Evolutionary conservation across 2,113 vertebrate genomes (phyloP).

Genomic region (Rhea americana): DNA sequence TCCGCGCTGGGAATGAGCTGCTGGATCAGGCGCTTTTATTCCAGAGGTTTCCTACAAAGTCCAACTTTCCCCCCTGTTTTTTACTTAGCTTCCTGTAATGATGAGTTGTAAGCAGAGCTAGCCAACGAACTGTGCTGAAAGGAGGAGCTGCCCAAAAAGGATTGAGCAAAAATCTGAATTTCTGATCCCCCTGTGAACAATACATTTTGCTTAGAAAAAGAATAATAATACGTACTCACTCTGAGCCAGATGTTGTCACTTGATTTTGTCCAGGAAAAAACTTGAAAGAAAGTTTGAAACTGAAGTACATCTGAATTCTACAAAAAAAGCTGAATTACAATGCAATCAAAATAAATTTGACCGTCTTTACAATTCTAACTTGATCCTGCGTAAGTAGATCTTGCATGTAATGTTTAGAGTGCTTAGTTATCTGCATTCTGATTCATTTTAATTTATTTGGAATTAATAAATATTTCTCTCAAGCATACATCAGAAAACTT

Average conservation of each 20-base stretch:
- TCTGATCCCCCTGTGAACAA: conserved; percentile 50
- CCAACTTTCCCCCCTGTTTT: conserved; percentile 4
- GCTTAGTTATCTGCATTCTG: background rate
- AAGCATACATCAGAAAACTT: background rate
- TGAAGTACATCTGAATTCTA: conserved; percentile 20
- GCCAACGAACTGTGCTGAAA: conserved; percentile 32
- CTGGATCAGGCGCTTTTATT: conserved; percentile 7
- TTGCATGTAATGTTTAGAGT: background rate
- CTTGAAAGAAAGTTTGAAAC: conserved; percentile 25
- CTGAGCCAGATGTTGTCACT: conserved; percentile 55
- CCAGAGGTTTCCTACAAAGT: background rate
- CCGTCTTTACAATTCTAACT: background rate
- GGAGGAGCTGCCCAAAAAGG: conserved; percentile 35
- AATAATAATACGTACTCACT: conserved; percentile 3
- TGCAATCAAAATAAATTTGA: conserved; percentile 1
- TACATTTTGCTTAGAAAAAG: conserved; percentile 45
- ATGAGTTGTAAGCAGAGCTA: conserved; percentile 12
- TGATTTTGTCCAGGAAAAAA: conserved; percentile 46
- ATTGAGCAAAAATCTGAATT: conserved; percentile 57
- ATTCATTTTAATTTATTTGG: conserved; percentile 6
- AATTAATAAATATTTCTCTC: background rate
- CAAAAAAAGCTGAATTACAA: conserved; percentile 3
- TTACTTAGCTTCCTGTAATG: conserved; percentile 43
- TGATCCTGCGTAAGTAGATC: background rate
- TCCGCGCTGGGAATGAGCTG: background rate